Evolutionary conservation across 2,113 vertebrate species (phyloP).

Genomic region (Mus spicilegus): DNA sequence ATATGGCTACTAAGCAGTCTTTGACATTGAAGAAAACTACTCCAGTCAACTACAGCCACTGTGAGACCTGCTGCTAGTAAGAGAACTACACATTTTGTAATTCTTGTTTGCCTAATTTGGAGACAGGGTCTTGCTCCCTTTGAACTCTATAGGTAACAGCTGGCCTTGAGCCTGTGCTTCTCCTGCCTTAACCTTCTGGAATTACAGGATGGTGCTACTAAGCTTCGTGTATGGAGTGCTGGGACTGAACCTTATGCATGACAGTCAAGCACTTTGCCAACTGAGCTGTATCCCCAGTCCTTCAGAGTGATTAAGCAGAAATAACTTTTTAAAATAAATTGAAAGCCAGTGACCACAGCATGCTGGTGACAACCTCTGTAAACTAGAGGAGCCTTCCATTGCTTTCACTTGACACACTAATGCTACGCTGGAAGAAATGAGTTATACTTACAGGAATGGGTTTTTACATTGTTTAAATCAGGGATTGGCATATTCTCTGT

Average conservation of each 20-base stretch:
- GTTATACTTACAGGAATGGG: not conserved
- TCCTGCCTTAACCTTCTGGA: not conserved
- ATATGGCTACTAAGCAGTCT: not conserved
- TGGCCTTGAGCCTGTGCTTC: not conserved
- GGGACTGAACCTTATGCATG: not conserved
- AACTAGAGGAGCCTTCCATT: not conserved
- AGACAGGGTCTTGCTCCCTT: not conserved
- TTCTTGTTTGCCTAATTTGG: not conserved
- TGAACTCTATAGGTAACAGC: not conserved
- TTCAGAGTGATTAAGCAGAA: not conserved
- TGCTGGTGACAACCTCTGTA: not conserved
- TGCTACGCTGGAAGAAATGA: not conserved
- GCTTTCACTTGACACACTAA: slow-evolving; percentile 17
- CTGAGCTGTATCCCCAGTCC: not conserved
- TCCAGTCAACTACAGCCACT: not conserved
- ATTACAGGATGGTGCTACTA: not conserved
- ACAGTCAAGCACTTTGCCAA: not conserved
- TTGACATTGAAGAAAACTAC: not conserved
- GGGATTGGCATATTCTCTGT: not conserved
- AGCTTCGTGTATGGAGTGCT: too few relatives aligned
- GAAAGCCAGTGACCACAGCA: slow-evolving; percentile 17
- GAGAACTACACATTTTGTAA: not conserved
- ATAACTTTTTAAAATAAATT: not conserved
- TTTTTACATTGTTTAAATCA: slow-evolving; percentile 57
- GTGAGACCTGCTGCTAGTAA: not conserved